Evolutionary conservation across 1,140 invertebrate genomes (phyloP).

Genomic region (Zaprionus nigranus): DNA sequence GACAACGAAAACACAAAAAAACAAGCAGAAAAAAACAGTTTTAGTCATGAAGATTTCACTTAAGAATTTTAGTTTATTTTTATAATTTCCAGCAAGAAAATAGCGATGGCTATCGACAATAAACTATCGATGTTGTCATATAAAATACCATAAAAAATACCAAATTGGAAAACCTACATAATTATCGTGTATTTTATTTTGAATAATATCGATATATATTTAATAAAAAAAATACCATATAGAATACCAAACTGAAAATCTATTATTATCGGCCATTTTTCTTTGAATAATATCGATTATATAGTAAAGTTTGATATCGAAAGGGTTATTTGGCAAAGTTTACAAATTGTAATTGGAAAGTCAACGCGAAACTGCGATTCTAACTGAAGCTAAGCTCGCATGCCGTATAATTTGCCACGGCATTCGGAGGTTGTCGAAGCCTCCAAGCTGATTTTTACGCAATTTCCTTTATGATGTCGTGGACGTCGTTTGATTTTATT

Average conservation of each 20-base stretch:
- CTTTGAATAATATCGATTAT: neutral
- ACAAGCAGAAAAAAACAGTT: constrained; percentile 23
- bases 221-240: too few relatives aligned
- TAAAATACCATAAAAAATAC: too few relatives aligned
- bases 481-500: constrained; percentile 77
- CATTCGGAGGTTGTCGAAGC: constrained; percentile 18
- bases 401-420: constrained; percentile 38
- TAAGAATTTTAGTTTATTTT: neutral
- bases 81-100: too few relatives aligned
- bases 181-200: too few relatives aligned
- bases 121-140: too few relatives aligned
- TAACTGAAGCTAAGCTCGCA: constrained; percentile 13
- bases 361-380: neutral
- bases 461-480: constrained; percentile 71
- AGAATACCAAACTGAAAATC: too few relatives aligned
- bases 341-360: constrained; percentile 3
- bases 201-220: neutral
- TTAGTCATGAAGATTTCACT: neutral
- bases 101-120: too few relatives aligned
- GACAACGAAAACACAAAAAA: constrained; percentile 45
- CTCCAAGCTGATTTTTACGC: constrained; percentile 72
- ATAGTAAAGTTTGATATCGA: neutral
- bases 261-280: neutral
- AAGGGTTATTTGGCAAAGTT: neutral
- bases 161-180: too few relatives aligned